phyloP scores from a whole-genome alignment of 2,113 vertebrate genomes.

The Stictonetta naevosa region DNA sequence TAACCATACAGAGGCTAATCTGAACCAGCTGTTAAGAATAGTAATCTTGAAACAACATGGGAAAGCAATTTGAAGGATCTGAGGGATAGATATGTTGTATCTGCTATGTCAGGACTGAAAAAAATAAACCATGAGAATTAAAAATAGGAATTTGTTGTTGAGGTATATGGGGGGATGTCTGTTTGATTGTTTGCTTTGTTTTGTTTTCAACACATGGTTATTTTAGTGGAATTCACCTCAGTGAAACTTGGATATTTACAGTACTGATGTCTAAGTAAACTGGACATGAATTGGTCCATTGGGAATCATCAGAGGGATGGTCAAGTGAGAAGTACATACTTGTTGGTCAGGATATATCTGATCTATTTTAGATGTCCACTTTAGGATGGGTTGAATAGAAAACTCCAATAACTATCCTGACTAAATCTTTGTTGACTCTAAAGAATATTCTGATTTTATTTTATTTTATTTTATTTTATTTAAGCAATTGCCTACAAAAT shows the following conservation, averaged over 20 bases:
- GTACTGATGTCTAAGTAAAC: not conserved
- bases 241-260: not conserved
- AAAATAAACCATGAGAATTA: not conserved
- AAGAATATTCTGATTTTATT: not conserved
- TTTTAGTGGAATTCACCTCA: not conserved
- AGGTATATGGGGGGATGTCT: not conserved
- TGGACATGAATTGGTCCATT: not conserved
- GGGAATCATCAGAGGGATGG: not conserved
- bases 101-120: not conserved
- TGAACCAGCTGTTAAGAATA: not conserved
- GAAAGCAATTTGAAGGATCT: not conserved
- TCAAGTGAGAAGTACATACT: not conserved
- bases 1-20: not conserved
- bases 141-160: accelerated
- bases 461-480: not conserved
- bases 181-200: not conserved
- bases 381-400: not conserved
- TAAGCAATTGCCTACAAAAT: not conserved
- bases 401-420: not conserved
- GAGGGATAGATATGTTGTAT: not conserved
- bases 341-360: not conserved
- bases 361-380: not conserved
- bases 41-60: not conserved
- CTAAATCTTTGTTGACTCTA: not conserved
- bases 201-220: not conserved